phyloP scores from a whole-genome alignment of 2,888 invertebrate genomes.

The Neocrepidodera transversa region DNA sequence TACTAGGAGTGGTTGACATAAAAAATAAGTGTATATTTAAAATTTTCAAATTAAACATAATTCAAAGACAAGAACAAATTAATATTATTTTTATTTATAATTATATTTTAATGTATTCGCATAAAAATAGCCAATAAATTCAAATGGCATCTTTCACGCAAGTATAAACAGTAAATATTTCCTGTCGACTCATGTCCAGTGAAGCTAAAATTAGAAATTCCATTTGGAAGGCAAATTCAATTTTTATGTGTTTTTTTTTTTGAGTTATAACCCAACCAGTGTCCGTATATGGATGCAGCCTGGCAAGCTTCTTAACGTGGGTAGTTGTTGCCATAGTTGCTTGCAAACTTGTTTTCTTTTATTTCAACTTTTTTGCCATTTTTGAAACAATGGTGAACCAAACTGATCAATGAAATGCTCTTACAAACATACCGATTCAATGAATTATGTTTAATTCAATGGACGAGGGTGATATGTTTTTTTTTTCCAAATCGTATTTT shows the following conservation, averaged over 20 bases:
- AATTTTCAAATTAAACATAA: too few relatives aligned
- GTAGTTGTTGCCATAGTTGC: slow-evolving; percentile 43
- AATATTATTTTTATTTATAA: too few relatives aligned
- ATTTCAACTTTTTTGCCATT: slow-evolving; percentile 38
- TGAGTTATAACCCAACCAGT: slow-evolving; percentile 38
- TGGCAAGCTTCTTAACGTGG: slow-evolving; percentile 43
- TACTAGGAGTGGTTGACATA: too few relatives aligned
- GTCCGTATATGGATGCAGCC: slow-evolving; percentile 43
- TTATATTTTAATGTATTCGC: slow-evolving; percentile 3
- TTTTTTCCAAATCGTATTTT: not conserved
- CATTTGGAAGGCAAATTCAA: slow-evolving; percentile 38
- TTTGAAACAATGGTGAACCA: slow-evolving; percentile 43
- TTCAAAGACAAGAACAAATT: too few relatives aligned
- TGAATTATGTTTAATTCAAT: slow-evolving; percentile 20
- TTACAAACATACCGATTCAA: slow-evolving; percentile 42
- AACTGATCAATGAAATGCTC: slow-evolving; percentile 47
- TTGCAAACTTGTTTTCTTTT: slow-evolving; percentile 43
- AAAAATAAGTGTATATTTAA: too few relatives aligned
- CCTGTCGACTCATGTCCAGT: slow-evolving; percentile 25
- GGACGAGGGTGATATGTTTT: not conserved
- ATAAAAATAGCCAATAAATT: slow-evolving; percentile 30
- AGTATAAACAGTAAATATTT: slow-evolving; percentile 30
- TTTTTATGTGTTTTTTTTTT: slow-evolving; percentile 40
- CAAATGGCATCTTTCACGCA: slow-evolving; percentile 16
- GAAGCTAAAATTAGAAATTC: slow-evolving; percentile 36